Evolutionary conservation across 23 tunicate genomes (phyloP).

Genomic region (Ciona savignyi): DNA sequence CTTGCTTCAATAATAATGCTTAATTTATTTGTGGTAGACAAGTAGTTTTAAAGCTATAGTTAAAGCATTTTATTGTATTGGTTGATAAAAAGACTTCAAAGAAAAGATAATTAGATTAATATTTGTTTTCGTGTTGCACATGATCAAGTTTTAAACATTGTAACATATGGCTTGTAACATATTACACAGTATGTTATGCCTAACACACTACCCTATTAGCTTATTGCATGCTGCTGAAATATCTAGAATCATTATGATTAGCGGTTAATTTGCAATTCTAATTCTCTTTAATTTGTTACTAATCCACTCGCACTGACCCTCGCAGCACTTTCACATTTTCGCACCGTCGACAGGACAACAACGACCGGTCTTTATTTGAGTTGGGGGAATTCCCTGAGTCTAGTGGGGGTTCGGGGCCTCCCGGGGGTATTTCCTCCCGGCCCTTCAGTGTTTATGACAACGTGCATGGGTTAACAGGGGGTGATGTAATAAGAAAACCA

Average conservation of each 20-base stretch:
- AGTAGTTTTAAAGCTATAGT: too few species aligned
- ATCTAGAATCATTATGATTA: too few species aligned
- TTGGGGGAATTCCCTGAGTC: neutral
- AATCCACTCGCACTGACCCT: too few species aligned
- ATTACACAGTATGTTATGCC: too few species aligned
- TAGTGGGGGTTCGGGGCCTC: neutral
- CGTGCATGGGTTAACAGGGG: constrained; percentile 7
- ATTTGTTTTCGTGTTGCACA: too few species aligned
- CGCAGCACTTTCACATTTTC: constrained; percentile 30
- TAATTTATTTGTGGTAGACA: too few species aligned
- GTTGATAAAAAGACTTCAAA: neutral
- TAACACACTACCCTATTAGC: too few species aligned
- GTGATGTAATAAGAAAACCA: neutral
- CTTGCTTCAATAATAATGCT: too few species aligned
- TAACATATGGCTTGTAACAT: too few species aligned
- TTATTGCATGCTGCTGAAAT: too few species aligned
- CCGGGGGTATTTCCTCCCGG: constrained; percentile 8
- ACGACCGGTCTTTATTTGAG: constrained; percentile 20
- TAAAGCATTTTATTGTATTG: too few species aligned
- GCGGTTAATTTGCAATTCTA: neutral
- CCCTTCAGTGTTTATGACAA: constrained; percentile 35
- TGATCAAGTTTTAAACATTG: too few species aligned
- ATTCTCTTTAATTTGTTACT: neutral
- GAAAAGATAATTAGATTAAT: neutral
- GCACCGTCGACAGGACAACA: constrained; percentile 41